Base-by-base conservation (phyloP, 2,888 invertebrate species). In the Tenthredo amoena region DNA sequence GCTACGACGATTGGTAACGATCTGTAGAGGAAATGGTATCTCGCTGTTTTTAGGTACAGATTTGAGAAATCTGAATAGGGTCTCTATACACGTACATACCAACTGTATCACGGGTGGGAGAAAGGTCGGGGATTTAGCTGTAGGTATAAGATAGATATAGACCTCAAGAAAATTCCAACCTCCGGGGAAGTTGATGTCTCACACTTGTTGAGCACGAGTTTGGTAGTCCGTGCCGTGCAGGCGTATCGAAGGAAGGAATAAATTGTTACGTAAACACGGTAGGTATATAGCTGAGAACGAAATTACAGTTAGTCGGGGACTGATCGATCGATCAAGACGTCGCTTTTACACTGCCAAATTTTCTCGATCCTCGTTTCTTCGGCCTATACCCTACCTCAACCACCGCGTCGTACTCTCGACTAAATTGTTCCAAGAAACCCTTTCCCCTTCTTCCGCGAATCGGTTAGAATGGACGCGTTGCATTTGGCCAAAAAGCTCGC, bases 201-300 rank as follows among this genome's bases (percentile, higher is more conserved):
- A 26, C 79, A 79, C 79, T 79, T 79, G 79, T 79, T 79, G 79
- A 79, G 31, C 76, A 76, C 76, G 47, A 47, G 76, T 76, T 76
- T 76, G 43, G 76, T 43, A 76, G 79, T 21, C 34, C 79, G 79
- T 55, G 37, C 55, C 55, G 55, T 55, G 55, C 55, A 76, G 12
- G 76, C 31, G 50, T 55, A 58, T 37, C 21, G 31, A 79, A 55
- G 34, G 31, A 79, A 55, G 34, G 79, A 79, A 79, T 79, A 79
- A 79, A 79, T 79, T 79, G 79, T 79, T 55, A 79, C 79, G 79
- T 58, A 79, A 79, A 79, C 79, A 79, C 47, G 76, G 47, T 40
- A 21, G 79, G 76, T 43, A 43, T 76, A 47, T 76, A n/a, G 76
- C 37, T 31, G 26, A 18, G 47, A 71, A 76, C 76, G 76, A 47